phyloP scores from a whole-genome alignment of 2,113 vertebrate genomes.

The Noctilio leporinus region DNA sequence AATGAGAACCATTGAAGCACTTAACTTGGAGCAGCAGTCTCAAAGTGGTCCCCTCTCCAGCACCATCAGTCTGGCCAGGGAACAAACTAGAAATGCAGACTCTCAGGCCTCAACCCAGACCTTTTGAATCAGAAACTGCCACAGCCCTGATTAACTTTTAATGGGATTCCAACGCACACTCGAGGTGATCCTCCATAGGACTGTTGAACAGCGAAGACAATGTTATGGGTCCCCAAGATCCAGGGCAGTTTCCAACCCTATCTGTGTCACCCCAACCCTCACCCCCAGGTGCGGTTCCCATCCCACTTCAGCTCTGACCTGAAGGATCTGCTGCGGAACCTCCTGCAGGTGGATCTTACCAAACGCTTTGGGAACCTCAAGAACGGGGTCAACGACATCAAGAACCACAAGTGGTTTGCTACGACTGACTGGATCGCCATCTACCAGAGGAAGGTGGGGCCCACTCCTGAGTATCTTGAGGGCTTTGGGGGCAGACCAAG shows the following conservation, averaged over 20 bases:
- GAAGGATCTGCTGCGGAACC: slow-evolving; percentile 93
- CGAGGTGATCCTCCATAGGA: background rate
- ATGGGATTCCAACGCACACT: background rate
- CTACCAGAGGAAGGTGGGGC: slow-evolving; percentile 87
- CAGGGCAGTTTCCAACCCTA: background rate
- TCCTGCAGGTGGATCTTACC: slow-evolving; percentile 93
- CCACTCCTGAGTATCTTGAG: background rate
- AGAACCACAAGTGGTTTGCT: slow-evolving; percentile 93
- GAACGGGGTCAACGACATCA: slow-evolving; percentile 93
- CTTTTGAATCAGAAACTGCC: background rate
- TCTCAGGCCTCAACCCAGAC: background rate
- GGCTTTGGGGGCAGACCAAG: no score
- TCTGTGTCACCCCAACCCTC: background rate
- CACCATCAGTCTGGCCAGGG: background rate
- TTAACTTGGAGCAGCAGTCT: background rate
- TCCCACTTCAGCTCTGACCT: slow-evolving; percentile 94
- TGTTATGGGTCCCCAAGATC: background rate
- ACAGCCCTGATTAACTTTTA: background rate
- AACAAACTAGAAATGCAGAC: background rate
- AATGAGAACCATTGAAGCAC: background rate
- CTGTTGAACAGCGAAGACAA: background rate
- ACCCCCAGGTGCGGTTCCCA: slow-evolving; percentile 84
- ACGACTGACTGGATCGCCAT: slow-evolving; percentile 94
- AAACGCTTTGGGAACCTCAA: slow-evolving; percentile 93
- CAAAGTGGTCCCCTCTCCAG: background rate